These are phyloP conservation scores for Sycon ciliatum DNA, from an alignment of 37 sponge, comb jelly and placozoan species.

Conservation along the genomic window DNA sequence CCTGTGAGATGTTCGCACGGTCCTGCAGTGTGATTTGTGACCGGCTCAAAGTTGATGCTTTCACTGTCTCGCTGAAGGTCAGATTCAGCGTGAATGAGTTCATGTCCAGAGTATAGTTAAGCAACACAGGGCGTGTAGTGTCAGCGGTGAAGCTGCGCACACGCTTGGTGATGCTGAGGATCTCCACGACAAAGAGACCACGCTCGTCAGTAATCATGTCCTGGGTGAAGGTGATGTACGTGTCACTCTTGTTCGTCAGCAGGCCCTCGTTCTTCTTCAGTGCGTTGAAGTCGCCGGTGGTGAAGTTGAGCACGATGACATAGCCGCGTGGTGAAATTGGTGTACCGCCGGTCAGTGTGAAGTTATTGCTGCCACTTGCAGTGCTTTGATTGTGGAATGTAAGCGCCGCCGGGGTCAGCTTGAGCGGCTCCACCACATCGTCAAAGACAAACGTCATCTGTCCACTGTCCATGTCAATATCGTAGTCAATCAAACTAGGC, in stretches of 20 bases:
- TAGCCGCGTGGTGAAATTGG: conserved; percentile 36
- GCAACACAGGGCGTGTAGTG: conserved; percentile 52
- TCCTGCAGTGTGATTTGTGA: conserved; percentile 65
- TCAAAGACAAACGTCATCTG: conserved; percentile 65
- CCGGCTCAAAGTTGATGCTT: conserved; percentile 51
- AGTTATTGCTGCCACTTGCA: too few relatives aligned
- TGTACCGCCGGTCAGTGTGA: conserved; percentile 57
- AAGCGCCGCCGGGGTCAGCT: conserved; percentile 29
- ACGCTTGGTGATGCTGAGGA: conserved; percentile 16
- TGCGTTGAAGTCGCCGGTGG: conserved; percentile 55
- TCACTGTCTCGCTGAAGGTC: conserved; percentile 78
- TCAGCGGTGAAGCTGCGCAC: conserved; percentile 60
- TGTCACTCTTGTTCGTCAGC: conserved; percentile 30
- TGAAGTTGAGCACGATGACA: conserved; percentile 28
- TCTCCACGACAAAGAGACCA: conserved; percentile 17
- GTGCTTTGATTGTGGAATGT: conserved; percentile 33
- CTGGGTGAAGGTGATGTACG: conserved; percentile 40
- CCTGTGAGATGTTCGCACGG: conserved; percentile 33
- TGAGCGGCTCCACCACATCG: conserved; percentile 40
- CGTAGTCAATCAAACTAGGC: conserved; percentile 36
- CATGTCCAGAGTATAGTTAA: conserved; percentile 60
- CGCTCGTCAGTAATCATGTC: conserved; percentile 45
- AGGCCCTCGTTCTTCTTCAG: conserved; percentile 54
- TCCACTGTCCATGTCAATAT: conserved; percentile 67
- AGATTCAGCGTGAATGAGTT: conserved; percentile 52